Conservation (phyloP, 2,888 invertebrate species). For the Ochropacha duplaris region DNA sequence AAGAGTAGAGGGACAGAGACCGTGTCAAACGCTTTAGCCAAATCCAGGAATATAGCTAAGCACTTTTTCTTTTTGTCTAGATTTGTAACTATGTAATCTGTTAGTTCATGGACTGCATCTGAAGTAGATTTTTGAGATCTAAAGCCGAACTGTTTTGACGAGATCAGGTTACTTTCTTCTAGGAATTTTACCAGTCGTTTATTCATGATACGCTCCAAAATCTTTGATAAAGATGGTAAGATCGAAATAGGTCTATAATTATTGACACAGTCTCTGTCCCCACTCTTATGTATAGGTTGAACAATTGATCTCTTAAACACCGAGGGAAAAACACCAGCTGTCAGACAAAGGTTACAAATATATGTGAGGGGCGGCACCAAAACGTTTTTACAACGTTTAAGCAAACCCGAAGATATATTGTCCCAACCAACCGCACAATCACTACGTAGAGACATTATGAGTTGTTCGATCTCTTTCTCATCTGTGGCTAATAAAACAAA, state of each 20-base stretch:
- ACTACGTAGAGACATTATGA: neutral
- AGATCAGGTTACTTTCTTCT: too few species aligned
- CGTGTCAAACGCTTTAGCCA: too few species aligned
- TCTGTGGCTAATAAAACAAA: constrained; percentile 1
- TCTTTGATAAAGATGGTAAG: neutral
- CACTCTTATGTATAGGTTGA: neutral
- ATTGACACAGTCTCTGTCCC: neutral
- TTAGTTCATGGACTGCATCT: too few species aligned
- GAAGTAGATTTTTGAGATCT: too few species aligned
- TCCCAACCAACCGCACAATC: neutral
- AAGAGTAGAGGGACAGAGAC: too few species aligned
- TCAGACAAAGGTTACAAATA: neutral
- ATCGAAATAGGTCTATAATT: neutral
- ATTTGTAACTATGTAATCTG: too few species aligned
- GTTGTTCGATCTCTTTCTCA: neutral
- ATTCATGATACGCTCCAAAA: too few species aligned
- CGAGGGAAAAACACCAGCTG: neutral
- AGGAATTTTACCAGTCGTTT: too few species aligned
- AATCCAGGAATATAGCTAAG: too few species aligned
- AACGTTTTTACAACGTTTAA: neutral
- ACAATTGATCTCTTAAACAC: neutral
- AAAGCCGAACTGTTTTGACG: too few species aligned
- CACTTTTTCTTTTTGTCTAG: too few species aligned
- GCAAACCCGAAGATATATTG: neutral
- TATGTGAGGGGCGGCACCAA: neutral